Base-by-base conservation (phyloP, 2,888 invertebrate genomes). In the Synergus gifuensis region DNA sequence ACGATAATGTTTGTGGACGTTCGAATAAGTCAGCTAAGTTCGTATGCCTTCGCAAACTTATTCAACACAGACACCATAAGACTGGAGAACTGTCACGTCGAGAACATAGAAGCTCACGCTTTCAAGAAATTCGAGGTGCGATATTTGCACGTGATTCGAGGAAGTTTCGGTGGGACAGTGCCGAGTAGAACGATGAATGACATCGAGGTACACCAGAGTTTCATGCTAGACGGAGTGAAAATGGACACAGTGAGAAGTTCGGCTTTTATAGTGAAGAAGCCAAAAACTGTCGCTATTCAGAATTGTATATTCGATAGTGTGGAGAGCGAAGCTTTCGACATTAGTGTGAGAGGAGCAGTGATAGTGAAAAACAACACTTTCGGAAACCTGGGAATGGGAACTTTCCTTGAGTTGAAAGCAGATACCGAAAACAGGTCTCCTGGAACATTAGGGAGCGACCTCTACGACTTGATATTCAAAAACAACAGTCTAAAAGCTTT, bases 81-180 rank as follows among this genome's bases (percentile, higher is more conserved):
- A 84, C 92, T 97, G 83, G 93, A 93, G 49, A 94, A 95, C 86
- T 95, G 95, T 79, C 90, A 90, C 3, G 93, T 96, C 66, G 93
- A 94, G 63, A 93, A 93, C 76, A 93, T 96, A 69, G 95, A 96
- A 85, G 94, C 94, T 62, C 95, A 97, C 92, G 95, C 96, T 2
- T 96, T 97, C 88, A 97, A 97, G 88, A 96, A 96, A 92, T 96
- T 97, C 88, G 94, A 95, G 42, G 94, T 96, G 0, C 94, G 94
- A 54, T 94, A 94, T 84, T 93, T 97, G 83, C 93, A 94, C 83
- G 91, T 97, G 76, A 93, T 93, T 63, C 95, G 95, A 4, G 95
- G 95, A 36, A 92, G 89, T 14, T 94, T 96, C 69, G 92, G 93
- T 44, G 93, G 93, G 0, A 89, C 93, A 76, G 90, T 96, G 81